Evolutionary conservation across 2,797 vertebrate genomes (phyloP).

Genomic region (Lycodopsis pacificus): DNA sequence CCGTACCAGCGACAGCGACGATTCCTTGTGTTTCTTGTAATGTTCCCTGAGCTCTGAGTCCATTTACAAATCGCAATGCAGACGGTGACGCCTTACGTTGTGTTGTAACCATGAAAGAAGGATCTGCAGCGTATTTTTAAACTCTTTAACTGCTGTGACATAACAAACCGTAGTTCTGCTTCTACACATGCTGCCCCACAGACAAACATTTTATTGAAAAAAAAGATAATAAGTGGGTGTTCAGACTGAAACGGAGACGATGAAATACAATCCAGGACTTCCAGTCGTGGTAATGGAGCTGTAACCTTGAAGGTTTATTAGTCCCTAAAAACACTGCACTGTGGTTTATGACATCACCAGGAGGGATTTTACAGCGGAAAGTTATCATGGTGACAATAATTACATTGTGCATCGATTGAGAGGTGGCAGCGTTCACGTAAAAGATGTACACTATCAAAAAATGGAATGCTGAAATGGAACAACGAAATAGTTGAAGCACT

Average conservation of each 20-base stretch:
- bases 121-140: slow-evolving; percentile 11
- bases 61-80: slow-evolving; percentile 26
- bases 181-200: too few species aligned
- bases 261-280: slow-evolving; percentile 14
- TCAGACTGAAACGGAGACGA: neutral
- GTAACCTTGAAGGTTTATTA: neutral
- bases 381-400: neutral
- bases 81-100: neutral
- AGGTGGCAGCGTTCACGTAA: neutral
- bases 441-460: neutral
- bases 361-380: neutral
- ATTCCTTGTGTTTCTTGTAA: slow-evolving; percentile 31
- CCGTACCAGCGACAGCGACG: slow-evolving; percentile 31
- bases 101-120: slow-evolving; percentile 1
- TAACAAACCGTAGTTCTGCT: neutral
- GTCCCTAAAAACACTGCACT: neutral
- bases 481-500: neutral
- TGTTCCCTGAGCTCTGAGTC: slow-evolving; percentile 30
- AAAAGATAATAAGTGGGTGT: slow-evolving; percentile 1
- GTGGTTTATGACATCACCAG: neutral
- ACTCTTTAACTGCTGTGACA: neutral
- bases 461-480: slow-evolving; percentile 15
- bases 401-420: neutral
- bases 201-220: neutral
- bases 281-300: neutral